Evolutionary conservation across 2,113 vertebrate species (phyloP).

Genomic region (Seriola rivoliana): DNA sequence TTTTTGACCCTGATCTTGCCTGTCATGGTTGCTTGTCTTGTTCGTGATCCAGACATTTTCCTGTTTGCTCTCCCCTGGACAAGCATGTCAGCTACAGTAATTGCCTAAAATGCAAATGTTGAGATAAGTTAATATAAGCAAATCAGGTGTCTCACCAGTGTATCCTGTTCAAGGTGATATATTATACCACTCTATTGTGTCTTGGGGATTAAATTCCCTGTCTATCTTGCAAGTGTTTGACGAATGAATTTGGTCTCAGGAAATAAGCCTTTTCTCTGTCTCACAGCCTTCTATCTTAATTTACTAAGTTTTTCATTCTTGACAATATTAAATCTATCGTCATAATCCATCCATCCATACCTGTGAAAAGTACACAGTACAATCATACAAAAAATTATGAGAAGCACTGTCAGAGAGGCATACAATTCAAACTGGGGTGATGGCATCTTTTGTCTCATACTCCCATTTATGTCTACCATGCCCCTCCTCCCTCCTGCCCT

Average conservation of each 20-base stretch:
- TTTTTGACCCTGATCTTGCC: conserved; percentile 12
- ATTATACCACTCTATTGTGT: neutral
- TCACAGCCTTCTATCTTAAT: too few relatives aligned
- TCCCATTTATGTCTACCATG: conserved; percentile 2
- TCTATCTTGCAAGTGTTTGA: neutral
- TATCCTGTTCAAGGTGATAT: neutral
- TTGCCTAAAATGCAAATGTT: conserved; percentile 27
- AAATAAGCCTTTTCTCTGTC: neutral
- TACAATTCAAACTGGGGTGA: neutral
- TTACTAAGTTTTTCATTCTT: neutral
- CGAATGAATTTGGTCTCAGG: neutral
- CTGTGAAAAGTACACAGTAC: neutral
- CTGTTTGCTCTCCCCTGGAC: conserved; percentile 11
- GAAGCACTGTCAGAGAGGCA: neutral
- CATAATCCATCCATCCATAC: neutral
- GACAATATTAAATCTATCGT: neutral
- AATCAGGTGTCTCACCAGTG: neutral
- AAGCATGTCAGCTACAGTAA: neutral
- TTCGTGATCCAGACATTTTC: neutral
- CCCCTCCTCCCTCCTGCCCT: neutral
- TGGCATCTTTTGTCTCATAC: neutral
- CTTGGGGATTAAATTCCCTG: neutral
- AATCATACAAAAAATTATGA: neutral
- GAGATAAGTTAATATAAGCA: neutral
- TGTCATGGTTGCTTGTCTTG: neutral